These are phyloP conservation scores for Drosophila mojavensis DNA, from an alignment of 1,140 invertebrate species.

Conservation along the genomic window DNA sequence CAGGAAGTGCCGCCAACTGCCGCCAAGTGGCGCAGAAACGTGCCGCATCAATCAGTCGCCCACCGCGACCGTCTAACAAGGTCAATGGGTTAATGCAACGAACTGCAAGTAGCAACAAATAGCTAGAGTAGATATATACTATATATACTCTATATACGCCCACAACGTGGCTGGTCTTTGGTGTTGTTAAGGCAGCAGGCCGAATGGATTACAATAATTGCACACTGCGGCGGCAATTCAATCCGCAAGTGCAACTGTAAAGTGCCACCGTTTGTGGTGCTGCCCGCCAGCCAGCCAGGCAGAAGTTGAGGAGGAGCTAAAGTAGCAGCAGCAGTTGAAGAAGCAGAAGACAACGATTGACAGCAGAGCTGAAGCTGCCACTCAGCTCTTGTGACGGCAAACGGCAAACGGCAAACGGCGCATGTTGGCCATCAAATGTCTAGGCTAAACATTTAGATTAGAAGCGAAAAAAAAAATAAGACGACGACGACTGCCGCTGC, in stretches of 20 bases:
- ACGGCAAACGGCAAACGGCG: slow-evolving; percentile 40
- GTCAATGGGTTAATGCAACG: slow-evolving; percentile 74
- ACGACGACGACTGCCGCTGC: slow-evolving; percentile 37
- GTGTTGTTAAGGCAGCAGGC: slow-evolving; percentile 13
- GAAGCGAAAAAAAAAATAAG: slow-evolving; percentile 37
- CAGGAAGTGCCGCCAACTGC: slow-evolving; percentile 16
- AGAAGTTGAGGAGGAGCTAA: neutral
- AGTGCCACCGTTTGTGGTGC: slow-evolving; percentile 73
- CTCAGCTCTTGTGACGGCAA: slow-evolving; percentile 43
- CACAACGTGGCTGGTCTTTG: slow-evolving; percentile 21
- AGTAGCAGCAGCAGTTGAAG: slow-evolving; percentile 1
- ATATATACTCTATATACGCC: slow-evolving; percentile 25
- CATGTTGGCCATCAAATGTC: slow-evolving; percentile 81
- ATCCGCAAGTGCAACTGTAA: slow-evolving; percentile 80
- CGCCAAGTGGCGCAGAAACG: slow-evolving; percentile 69
- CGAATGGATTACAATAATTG: slow-evolving; percentile 75
- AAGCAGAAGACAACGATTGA: slow-evolving; percentile 58
- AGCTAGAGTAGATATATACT: neutral
- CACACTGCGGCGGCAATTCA: slow-evolving; percentile 48
- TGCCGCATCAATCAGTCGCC: slow-evolving; percentile 45
- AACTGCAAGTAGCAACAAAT: slow-evolving; percentile 6
- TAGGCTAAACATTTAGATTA: slow-evolving; percentile 78
- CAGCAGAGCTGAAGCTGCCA: slow-evolving; percentile 71
- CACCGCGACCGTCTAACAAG: slow-evolving; percentile 63
- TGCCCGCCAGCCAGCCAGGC: slow-evolving; percentile 31